Conservation (phyloP, 2,113 vertebrate species). For the Dromiciops gliroides region DNA sequence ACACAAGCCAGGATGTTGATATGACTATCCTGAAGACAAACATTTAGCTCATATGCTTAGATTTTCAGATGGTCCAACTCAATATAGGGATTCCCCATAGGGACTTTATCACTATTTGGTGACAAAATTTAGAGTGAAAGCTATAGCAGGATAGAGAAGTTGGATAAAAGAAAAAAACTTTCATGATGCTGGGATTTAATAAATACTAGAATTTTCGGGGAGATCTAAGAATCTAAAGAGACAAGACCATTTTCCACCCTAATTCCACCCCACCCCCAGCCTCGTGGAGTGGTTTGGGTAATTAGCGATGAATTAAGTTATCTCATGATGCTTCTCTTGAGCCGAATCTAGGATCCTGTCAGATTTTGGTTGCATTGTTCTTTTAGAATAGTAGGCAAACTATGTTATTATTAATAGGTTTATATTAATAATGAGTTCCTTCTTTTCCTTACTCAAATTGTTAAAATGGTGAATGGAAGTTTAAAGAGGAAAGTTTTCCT, state of each 20-base stretch:
- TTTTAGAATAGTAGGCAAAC: no score
- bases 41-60: no score
- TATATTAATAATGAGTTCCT: neutral
- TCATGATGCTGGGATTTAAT: no score
- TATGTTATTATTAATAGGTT: neutral
- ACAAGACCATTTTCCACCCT: accelerated
- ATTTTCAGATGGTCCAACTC: neutral
- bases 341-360: neutral
- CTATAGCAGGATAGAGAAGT: neutral
- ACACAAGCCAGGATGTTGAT: neutral
- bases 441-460: neutral
- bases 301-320: neutral
- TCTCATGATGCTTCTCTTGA: neutral
- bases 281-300: neutral
- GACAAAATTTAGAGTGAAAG: no score
- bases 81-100: neutral
- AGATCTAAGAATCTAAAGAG: neutral
- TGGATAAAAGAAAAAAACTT: neutral
- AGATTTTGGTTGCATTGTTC: no score
- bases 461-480: neutral
- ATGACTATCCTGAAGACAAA: neutral
- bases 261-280: accelerated
- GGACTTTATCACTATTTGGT: neutral
- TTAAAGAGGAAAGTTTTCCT: neutral
- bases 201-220: no score